Conservation (phyloP, 2,113 vertebrate species). For the Grammomys dolichurus region DNA sequence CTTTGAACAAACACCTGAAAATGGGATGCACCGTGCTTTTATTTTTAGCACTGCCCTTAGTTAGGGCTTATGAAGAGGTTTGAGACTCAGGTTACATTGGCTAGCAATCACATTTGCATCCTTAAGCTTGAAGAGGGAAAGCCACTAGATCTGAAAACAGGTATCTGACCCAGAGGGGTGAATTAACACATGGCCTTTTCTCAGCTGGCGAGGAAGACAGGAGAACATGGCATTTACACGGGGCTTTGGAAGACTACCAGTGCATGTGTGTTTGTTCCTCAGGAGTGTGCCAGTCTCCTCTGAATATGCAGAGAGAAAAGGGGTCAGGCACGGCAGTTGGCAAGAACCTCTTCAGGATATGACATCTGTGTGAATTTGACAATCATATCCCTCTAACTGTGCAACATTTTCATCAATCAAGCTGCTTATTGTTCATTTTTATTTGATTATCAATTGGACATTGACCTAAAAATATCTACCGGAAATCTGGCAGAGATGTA, state of each 20-base stretch:
- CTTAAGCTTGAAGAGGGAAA: not conserved
- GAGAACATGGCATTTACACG: not conserved
- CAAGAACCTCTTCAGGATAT: not conserved
- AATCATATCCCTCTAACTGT: not conserved
- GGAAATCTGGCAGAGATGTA: constrained; percentile 27
- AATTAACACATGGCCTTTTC: not conserved
- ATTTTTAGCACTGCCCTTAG: not conserved
- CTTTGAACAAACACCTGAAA: not conserved
- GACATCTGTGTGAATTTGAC: not conserved
- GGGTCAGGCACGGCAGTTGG: not conserved
- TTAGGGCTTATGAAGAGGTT: not conserved
- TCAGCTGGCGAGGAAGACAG: not conserved
- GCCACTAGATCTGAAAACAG: not conserved
- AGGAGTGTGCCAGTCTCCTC: not conserved
- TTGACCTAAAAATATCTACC: constrained; percentile 5
- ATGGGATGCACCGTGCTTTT: not conserved
- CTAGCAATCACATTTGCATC: not conserved
- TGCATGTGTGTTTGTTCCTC: not conserved
- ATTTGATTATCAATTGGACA: not conserved
- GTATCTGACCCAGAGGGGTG: not conserved
- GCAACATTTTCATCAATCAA: not conserved
- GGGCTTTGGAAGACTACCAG: not conserved
- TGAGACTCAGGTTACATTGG: not conserved
- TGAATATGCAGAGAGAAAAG: not conserved
- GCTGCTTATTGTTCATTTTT: not conserved